A percentile compares a stretch with the other conserved stretches of the same genome.
Evolutionary conservation across 2,113 vertebrate species (phyloP).

Genomic region (Ammodytes dubius): DNA sequence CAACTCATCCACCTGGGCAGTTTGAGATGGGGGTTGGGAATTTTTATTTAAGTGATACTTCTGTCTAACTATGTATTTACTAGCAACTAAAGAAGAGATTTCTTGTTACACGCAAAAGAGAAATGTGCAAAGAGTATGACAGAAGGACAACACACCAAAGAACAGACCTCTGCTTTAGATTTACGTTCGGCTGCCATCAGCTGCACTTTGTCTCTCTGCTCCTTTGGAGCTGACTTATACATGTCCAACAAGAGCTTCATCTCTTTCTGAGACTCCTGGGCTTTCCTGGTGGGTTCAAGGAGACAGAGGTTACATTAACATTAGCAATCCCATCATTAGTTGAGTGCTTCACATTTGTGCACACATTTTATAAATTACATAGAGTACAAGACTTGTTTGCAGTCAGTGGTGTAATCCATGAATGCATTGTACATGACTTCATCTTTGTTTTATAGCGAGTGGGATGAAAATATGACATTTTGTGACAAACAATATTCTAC

Average conservation of each 20-base stretch:
- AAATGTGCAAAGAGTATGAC: not conserved
- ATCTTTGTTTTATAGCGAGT: too few species aligned
- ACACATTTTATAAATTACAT: not conserved
- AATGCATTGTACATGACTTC: too few species aligned
- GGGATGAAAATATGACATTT: too few species aligned
- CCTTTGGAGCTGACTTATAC: constrained; percentile 95
- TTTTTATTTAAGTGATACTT: not conserved
- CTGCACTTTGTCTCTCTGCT: constrained; percentile 95
- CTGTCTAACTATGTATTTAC: not conserved
- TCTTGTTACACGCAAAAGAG: not conserved
- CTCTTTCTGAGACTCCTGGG: constrained; percentile 95
- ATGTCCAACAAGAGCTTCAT: constrained; percentile 95
- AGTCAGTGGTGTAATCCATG: not conserved
- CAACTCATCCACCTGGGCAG: constrained; percentile 89
- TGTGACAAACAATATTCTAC: not conserved
- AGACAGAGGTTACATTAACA: not conserved
- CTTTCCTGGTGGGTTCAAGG: constrained; percentile 84
- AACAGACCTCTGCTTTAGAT: constrained; percentile 92
- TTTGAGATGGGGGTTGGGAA: not conserved
- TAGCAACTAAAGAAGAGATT: not conserved
- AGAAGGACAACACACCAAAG: not conserved
- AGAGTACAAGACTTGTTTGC: not conserved
- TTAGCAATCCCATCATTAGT: not conserved
- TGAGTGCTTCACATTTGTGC: not conserved
- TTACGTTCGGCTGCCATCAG: constrained; percentile 95